phyloP scores from a whole-genome alignment of 2,113 vertebrate species.

The Merops nubicus region DNA sequence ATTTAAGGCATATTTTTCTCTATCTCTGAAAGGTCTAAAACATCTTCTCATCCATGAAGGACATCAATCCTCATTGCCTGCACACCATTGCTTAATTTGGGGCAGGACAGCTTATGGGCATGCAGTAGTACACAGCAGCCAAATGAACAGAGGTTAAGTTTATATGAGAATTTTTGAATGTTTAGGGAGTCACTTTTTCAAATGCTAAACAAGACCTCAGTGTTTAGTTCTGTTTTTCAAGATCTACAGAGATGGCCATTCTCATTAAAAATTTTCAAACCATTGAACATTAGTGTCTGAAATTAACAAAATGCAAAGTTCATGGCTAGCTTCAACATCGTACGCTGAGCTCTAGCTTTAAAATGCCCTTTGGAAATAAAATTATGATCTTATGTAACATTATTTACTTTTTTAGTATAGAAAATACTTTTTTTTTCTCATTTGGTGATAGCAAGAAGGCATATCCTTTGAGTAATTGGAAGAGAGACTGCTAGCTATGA shows the following conservation, averaged over 20 bases:
- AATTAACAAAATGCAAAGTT: constrained; percentile 47
- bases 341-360: constrained; percentile 23
- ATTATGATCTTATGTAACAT: neutral
- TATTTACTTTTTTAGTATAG: neutral
- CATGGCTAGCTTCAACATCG: constrained; percentile 15
- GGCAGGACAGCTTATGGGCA: neutral
- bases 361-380: constrained; percentile 50
- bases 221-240: constrained; percentile 38
- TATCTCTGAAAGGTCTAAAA: neutral
- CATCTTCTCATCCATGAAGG: neutral
- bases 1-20: neutral
- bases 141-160: neutral
- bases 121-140: neutral
- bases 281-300: constrained; percentile 64
- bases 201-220: neutral
- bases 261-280: constrained; percentile 72
- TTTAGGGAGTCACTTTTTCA: neutral
- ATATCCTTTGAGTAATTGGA: neutral
- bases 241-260: neutral
- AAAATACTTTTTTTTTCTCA: neutral
- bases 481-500: neutral
- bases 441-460: neutral
- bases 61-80: neutral
- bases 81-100: neutral
- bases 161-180: neutral